Base-by-base conservation (phyloP, 2,797 vertebrate genomes). In the Myripristis jacobus region DNA sequence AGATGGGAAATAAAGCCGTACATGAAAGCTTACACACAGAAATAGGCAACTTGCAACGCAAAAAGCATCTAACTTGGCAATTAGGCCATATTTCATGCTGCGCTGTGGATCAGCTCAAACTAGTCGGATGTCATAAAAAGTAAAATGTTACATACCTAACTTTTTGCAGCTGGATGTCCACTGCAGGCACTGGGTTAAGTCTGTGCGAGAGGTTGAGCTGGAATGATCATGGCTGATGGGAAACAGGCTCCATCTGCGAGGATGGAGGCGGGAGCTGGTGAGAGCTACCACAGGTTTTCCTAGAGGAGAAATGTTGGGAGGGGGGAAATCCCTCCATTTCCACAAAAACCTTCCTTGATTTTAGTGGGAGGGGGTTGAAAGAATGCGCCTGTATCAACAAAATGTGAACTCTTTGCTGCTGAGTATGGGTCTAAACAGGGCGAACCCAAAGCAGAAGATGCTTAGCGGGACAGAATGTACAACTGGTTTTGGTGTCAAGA, bases 361-460 rank as follows among this genome's bases (percentile, higher is more conserved):
- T 29, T 61, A 41, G 19, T 21, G 41, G 50, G 55, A 64, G 36
- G 66, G 56, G 36, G 53, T 15, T 69, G 64, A 80, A 89, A 74
- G 87, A 89, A 89, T 86, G 86, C 1, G 56, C 59, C 65, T 78
- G 65, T 13, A 79, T 77, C 78, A 89, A 86, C 85, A 80, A 24
- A 24, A 53, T 27, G 56, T 27, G 4, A 75, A 60, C 11, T 76
- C 41, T 60, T 51, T 67, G 74, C 65, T 70, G 74, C 38, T 2
- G 16, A 38, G 27, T n/a, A 19, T 7, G 10, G 50, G 22, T 19
- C 15, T 50, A 6, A 15, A 19, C 5, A 66, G 68, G 55, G 48
- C 56, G 53, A 18, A 58, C 12, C 31, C 2, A 0, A 9, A 1
- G n/a, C 16, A 29, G 27, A n/a, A 19, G 24, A 56, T 58, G 43